phyloP scores from a whole-genome alignment of 2,113 vertebrate species.

The Ptilorrhoa leucosticta region DNA sequence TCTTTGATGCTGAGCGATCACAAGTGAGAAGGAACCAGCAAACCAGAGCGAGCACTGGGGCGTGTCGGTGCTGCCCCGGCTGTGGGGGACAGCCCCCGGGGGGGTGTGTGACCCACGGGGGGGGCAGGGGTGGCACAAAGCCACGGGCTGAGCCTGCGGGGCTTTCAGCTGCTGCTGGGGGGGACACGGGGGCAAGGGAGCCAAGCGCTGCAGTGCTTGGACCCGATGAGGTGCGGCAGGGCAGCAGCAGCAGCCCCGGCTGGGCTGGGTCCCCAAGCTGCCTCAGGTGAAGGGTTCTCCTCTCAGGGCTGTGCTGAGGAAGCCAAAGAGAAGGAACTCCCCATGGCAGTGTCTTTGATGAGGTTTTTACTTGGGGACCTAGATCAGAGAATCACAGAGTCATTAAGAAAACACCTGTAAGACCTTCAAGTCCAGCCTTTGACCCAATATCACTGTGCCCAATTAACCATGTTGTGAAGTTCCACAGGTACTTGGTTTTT shows the following conservation, averaged over 20 bases:
- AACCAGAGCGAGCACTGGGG: fast-evolving
- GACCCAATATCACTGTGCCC: fast-evolving
- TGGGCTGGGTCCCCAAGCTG: no score
- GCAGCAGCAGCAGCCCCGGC: not conserved
- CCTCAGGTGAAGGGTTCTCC: fast-evolving
- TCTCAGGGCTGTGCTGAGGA: fast-evolving
- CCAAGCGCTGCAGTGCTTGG: fast-evolving
- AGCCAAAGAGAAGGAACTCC: not conserved
- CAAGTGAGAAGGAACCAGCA: fast-evolving
- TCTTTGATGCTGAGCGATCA: not conserved
- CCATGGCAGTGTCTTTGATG: fast-evolving
- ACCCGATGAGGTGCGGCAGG: not conserved
- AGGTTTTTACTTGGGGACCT: not conserved
- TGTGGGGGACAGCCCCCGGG: not conserved
- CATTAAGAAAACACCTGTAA: not conserved
- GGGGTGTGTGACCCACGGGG: fast-evolving
- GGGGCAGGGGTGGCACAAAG: fast-evolving
- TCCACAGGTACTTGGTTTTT: fast-evolving
- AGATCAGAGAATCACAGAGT: not conserved
- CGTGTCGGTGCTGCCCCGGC: fast-evolving
- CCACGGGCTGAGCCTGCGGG: fast-evolving
- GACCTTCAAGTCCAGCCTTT: not conserved
- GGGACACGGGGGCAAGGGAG: no score
- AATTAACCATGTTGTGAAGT: fast-evolving
- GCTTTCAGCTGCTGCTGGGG: not conserved